A percentile compares a stretch with the other conserved stretches of the same genome.
Evolutionary conservation across 2,113 vertebrate species (phyloP).

Genomic region (Plectropomus leopardus): DNA sequence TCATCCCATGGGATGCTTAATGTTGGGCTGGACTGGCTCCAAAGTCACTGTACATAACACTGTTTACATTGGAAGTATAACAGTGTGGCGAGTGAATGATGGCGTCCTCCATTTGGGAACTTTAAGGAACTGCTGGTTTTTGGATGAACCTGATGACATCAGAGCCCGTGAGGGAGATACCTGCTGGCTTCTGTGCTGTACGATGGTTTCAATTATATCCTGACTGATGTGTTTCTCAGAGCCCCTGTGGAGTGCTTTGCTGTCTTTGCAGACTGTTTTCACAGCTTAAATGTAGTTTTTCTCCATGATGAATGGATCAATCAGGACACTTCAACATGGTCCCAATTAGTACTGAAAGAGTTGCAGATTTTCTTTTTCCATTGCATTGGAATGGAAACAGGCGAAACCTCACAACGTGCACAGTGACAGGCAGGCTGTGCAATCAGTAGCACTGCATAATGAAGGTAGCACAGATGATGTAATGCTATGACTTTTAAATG

Average conservation of each 20-base stretch:
- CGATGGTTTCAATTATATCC: conserved; percentile 37
- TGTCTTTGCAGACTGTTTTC: conserved; percentile 51
- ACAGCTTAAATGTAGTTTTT: conserved; percentile 58
- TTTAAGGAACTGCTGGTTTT: background rate
- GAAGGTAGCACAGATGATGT: conserved; percentile 30
- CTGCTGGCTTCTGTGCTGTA: conserved; percentile 22
- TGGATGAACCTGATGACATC: background rate
- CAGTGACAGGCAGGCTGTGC: conserved; percentile 2
- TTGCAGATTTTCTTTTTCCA: conserved; percentile 55
- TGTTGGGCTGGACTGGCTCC: background rate
- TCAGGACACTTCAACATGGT: conserved; percentile 56
- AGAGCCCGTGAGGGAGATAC: background rate
- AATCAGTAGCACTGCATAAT: conserved; percentile 44
- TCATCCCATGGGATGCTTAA: background rate
- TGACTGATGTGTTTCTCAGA: background rate
- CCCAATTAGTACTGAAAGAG: conserved; percentile 52
- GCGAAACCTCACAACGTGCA: conserved; percentile 17
- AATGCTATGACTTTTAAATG: background rate
- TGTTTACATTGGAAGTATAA: conserved; percentile 2
- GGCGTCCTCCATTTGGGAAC: background rate
- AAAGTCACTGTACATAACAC: background rate
- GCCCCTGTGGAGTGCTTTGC: background rate
- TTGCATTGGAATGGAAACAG: conserved; percentile 39
- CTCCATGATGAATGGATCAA: conserved; percentile 52
- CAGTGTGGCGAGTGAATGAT: background rate